Percentiles rank a stretch among this genome's conserved stretches.
Evolutionary conservation across 2,888 invertebrate genomes (phyloP).

Genomic region (Oscheius myriophilus): DNA sequence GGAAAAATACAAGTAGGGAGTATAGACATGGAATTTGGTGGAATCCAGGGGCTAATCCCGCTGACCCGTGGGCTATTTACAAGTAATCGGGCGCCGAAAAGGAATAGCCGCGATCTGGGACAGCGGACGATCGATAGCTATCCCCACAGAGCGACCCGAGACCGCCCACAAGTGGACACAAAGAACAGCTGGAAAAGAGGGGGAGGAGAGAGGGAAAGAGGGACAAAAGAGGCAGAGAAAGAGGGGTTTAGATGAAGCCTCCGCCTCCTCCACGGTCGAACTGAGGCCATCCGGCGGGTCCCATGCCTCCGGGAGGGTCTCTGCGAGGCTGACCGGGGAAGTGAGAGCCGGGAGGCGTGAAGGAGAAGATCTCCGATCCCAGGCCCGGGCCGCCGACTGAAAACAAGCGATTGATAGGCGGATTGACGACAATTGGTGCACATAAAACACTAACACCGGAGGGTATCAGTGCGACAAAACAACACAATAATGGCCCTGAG

Average conservation of each 20-base stretch:
- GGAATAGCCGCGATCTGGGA: conserved; percentile 12
- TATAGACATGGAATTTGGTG: too few relatives aligned
- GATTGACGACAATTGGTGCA: too few relatives aligned
- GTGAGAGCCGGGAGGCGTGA: not conserved
- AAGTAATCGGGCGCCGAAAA: too few relatives aligned
- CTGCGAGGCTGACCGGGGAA: conserved; percentile 1
- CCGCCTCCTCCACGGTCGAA: conserved; percentile 6
- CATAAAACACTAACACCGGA: too few relatives aligned
- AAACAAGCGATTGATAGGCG: not conserved
- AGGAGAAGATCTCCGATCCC: conserved; percentile 9
- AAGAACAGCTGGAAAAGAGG: not conserved
- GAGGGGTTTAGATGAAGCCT: conserved; percentile 12
- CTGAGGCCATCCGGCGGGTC: conserved; percentile 10
- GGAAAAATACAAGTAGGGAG: too few relatives aligned
- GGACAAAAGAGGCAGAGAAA: not conserved
- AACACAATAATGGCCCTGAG: too few relatives aligned
- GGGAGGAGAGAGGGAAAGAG: not conserved
- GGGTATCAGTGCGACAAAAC: too few relatives aligned
- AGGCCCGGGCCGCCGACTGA: conserved; percentile 17
- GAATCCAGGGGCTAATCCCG: too few relatives aligned
- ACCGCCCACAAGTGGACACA: conserved; percentile 11
- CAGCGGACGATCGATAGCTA: conserved; percentile 19
- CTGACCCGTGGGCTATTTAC: too few relatives aligned
- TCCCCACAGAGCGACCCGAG: conserved; percentile 2
- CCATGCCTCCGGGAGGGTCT: conserved; percentile 15